These are phyloP conservation scores for Strix aluco DNA, from an alignment of 2,113 vertebrate genomes.

Conservation along the genomic window DNA sequence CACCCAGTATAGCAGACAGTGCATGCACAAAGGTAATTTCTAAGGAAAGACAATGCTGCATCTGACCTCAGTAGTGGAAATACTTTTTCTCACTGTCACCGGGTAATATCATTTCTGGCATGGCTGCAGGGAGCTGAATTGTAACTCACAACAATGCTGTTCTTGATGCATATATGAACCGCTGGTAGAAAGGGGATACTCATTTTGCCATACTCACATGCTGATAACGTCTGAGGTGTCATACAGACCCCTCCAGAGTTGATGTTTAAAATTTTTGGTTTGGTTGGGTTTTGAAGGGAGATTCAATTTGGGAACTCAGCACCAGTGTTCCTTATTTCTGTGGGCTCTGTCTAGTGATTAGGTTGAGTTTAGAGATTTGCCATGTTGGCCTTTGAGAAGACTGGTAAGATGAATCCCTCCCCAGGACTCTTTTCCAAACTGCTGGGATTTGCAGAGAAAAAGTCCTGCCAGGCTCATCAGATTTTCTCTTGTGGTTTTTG, in stretches of 20 bases:
- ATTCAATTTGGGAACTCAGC: background rate
- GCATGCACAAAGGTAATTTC: background rate
- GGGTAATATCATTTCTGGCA: background rate
- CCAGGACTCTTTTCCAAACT: background rate
- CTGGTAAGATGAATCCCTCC: background rate
- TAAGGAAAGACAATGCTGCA: background rate
- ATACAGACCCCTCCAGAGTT: background rate
- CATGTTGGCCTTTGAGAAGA: background rate
- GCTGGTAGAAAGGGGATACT: background rate
- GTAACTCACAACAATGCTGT: background rate
- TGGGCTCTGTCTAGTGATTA: background rate
- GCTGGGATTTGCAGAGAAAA: background rate
- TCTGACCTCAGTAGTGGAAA: background rate
- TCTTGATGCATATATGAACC: background rate
- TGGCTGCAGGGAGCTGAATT: background rate
- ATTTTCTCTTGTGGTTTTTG: background rate
- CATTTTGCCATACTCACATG: background rate
- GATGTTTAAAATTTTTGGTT: background rate
- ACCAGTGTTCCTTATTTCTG: background rate
- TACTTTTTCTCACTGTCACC: background rate
- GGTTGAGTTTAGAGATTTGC: background rate
- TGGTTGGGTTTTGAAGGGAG: background rate
- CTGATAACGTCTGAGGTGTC: background rate
- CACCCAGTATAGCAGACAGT: background rate
- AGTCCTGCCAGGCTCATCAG: background rate